Conservation (phyloP, 2,888 invertebrate genomes). For the Lasioglossum villosulum region DNA sequence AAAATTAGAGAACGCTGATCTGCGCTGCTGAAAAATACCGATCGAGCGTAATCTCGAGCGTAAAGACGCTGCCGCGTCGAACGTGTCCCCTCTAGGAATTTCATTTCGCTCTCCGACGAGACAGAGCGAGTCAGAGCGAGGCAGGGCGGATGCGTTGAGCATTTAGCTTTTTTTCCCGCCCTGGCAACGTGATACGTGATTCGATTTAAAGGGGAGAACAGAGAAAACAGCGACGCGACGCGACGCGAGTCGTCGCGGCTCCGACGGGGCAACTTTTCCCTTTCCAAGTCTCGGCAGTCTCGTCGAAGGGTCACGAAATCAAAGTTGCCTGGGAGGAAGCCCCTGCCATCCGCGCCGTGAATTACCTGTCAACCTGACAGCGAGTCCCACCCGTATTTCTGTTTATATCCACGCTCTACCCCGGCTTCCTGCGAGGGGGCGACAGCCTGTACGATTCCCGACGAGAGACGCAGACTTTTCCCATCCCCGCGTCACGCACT, state of each 20-base stretch:
- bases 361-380: constrained; percentile 57
- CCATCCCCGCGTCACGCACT: neutral
- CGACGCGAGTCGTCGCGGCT: constrained; percentile 10
- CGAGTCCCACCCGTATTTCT: constrained; percentile 29
- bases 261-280: neutral
- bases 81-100: neutral
- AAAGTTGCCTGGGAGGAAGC: constrained; percentile 39
- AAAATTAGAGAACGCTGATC: neutral
- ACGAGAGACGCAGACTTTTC: constrained; percentile 14
- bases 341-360: constrained; percentile 25
- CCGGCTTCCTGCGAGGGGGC: neutral
- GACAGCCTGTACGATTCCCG: neutral
- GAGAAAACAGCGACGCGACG: neutral
- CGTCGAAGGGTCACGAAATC: constrained; percentile 51
- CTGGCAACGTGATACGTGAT: neutral
- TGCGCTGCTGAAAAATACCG: neutral
- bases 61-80: neutral
- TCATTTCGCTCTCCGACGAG: neutral
- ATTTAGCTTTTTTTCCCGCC: neutral
- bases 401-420: constrained; percentile 22
- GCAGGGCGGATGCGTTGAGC: neutral
- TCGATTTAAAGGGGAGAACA: constrained; percentile 2
- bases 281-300: constrained; percentile 9
- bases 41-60: neutral
- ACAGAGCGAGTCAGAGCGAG: neutral